Conservation (phyloP, 2,888 invertebrate species). For the Caenorhabditis angaria region DNA sequence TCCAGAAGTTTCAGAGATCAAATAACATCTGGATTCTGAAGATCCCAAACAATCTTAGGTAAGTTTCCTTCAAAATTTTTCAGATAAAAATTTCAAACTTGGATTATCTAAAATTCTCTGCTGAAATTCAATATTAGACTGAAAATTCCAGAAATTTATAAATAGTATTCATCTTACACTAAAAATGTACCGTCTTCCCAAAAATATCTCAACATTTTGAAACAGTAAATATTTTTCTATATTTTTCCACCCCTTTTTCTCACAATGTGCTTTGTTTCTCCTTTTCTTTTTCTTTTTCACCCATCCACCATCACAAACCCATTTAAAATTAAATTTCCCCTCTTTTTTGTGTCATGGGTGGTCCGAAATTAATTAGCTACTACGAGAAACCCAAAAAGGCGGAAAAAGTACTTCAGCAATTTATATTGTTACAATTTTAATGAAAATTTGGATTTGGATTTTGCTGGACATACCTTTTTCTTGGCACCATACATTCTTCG, state of each 20-base stretch:
- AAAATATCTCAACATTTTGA: no score
- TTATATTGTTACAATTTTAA: conserved; percentile 5
- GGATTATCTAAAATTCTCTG: no score
- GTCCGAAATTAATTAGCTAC: neutral
- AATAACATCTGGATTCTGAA: no score
- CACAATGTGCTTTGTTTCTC: neutral
- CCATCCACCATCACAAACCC: no score
- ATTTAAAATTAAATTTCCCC: conserved; percentile 7
- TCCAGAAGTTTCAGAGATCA: no score
- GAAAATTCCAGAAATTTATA: no score
- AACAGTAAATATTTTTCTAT: neutral
- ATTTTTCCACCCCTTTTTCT: neutral
- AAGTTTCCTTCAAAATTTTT: no score
- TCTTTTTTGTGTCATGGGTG: conserved; percentile 1
- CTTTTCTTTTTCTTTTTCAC: neutral
- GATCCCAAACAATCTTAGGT: no score
- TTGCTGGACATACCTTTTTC: conserved; percentile 40
- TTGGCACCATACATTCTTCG: conserved; percentile 59
- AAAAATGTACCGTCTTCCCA: no score
- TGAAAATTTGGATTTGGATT: conserved; percentile 12
- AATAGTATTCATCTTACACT: no score
- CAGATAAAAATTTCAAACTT: no score
- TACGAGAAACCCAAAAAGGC: neutral
- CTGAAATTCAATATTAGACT: no score
- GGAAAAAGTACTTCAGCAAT: neutral